Conservation (phyloP, 2,797 vertebrate genomes). For the Pseudochromis fuscus region DNA sequence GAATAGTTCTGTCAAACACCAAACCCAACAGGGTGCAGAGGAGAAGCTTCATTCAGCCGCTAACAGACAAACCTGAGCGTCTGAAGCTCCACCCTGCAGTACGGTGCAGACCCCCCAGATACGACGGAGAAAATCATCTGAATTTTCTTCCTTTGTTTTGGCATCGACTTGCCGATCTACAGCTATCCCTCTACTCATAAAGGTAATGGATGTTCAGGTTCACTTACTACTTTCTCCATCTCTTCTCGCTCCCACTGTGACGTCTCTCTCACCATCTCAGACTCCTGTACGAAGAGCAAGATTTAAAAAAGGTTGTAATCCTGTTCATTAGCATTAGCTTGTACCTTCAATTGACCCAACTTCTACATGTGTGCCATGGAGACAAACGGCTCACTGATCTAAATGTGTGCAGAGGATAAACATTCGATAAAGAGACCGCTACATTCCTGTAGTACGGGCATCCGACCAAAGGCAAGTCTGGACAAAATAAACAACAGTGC, state of each 20-base stretch:
- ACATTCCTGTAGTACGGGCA: conserved; percentile 56
- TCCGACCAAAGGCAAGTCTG: conserved; percentile 62
- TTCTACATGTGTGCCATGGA: too few relatives aligned
- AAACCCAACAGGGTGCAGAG: conserved; percentile 53
- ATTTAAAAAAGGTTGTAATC: conserved; percentile 7
- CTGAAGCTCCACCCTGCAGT: conserved; percentile 32
- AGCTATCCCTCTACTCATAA: conserved; percentile 12
- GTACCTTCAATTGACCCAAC: too few relatives aligned
- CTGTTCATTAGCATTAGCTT: background rate
- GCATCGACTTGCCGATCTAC: conserved; percentile 15
- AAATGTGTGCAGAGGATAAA: conserved; percentile 19
- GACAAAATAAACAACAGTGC: conserved; percentile 65
- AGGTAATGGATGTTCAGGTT: conserved; percentile 5
- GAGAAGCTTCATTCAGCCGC: conserved; percentile 72
- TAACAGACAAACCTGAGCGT: conserved; percentile 43
- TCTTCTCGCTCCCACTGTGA: conserved; percentile 94
- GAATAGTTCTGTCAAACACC: conserved; percentile 64
- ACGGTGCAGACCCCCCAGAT: too few relatives aligned
- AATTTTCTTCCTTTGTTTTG: background rate
- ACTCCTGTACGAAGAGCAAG: conserved; percentile 83
- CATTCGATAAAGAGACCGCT: conserved; percentile 31
- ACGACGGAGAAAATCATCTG: background rate
- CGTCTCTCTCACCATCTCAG: conserved; percentile 92
- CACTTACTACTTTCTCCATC: conserved; percentile 94
- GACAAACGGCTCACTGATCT: background rate